These are phyloP conservation scores for Osmoderma eremita DNA, from an alignment of 2,888 invertebrate genomes.

Conservation along the genomic window DNA sequence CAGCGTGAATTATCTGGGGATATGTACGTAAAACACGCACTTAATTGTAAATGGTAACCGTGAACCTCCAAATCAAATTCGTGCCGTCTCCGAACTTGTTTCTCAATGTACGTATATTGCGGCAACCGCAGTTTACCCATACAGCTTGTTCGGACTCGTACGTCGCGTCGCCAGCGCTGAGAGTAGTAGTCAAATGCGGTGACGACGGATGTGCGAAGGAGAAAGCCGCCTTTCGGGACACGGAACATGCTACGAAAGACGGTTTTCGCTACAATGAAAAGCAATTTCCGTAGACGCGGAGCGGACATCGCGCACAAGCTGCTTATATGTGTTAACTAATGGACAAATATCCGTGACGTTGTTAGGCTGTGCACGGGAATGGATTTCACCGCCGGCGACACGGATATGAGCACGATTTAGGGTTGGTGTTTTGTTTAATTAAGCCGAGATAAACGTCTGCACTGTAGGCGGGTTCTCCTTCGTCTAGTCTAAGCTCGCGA, in stretches of 20 bases:
- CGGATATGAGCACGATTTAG: not conserved
- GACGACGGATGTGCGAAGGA: not conserved
- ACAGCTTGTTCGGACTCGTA: no score
- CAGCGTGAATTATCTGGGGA: not conserved
- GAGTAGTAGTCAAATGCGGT: constrained; percentile 12
- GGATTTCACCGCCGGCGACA: constrained; percentile 10
- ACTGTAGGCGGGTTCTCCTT: constrained; percentile 8
- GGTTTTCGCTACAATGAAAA: constrained; percentile 36
- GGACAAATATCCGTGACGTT: constrained; percentile 40
- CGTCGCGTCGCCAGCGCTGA: not conserved
- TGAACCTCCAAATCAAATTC: constrained; percentile 3
- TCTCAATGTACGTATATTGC: not conserved
- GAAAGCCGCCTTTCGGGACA: constrained; percentile 1
- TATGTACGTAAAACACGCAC: not conserved
- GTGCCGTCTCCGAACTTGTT: not conserved
- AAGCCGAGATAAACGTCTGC: constrained; percentile 20
- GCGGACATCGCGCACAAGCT: constrained; percentile 10
- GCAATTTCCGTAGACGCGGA: constrained; percentile 39
- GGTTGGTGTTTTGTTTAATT: constrained; percentile 33
- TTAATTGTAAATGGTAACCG: constrained; percentile 3
- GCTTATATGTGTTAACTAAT: constrained; percentile 40
- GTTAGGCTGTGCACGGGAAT: constrained; percentile 3
- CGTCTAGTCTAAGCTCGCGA: not conserved
- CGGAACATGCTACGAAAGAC: constrained; percentile 17
- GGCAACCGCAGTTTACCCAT: not conserved